These are phyloP conservation scores for Triops longicaudatus DNA, from an alignment of 1,140 invertebrate species.

Conservation along the genomic window DNA sequence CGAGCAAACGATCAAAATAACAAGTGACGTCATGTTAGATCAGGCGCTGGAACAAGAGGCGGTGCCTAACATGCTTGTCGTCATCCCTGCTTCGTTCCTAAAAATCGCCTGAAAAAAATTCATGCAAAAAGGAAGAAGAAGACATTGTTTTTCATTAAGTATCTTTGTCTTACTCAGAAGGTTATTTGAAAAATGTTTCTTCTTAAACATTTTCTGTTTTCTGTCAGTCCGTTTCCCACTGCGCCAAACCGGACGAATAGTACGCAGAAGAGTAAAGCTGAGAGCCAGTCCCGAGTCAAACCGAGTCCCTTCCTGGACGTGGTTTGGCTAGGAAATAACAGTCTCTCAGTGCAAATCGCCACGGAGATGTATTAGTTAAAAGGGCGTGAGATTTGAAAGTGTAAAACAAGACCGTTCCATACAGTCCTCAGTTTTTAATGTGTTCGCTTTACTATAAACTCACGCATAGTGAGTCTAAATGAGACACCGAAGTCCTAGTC, in stretches of 20 bases:
- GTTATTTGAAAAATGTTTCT: too few relatives aligned
- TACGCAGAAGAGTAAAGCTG: background rate
- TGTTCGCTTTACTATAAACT: too few relatives aligned
- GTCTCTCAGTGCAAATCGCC: too few relatives aligned
- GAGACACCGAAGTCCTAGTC: too few relatives aligned
- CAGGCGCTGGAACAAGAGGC: background rate
- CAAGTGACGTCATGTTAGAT: background rate
- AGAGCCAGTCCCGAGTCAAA: background rate
- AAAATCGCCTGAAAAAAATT: background rate
- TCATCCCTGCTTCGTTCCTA: background rate
- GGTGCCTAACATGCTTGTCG: background rate
- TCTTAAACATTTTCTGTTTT: too few relatives aligned
- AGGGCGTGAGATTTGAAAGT: too few relatives aligned
- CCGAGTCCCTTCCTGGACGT: background rate
- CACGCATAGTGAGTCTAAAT: too few relatives aligned
- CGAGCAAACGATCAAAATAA: background rate
- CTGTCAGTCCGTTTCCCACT: background rate
- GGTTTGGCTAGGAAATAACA: background rate
- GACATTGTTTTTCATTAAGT: too few relatives aligned
- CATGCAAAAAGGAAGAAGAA: background rate
- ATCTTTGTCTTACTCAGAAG: too few relatives aligned
- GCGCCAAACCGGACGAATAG: background rate
- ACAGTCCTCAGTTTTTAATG: too few relatives aligned
- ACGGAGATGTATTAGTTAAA: too few relatives aligned
- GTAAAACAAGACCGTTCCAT: too few relatives aligned